Conservation (phyloP, 2,888 invertebrate species). For the Tachina grossa region DNA sequence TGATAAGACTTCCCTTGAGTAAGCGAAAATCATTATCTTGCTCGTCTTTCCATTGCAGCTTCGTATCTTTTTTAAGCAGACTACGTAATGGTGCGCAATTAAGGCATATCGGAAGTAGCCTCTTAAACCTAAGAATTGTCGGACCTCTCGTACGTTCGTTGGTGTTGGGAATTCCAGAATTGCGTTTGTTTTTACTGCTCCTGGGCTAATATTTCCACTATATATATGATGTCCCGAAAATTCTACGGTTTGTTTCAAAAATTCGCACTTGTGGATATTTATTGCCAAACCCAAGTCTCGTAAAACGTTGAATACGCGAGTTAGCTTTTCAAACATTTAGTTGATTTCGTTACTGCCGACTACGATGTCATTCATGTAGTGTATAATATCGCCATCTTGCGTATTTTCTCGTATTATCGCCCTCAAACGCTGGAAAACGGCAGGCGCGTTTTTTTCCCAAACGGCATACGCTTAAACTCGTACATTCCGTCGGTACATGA, state of each 20-base stretch:
- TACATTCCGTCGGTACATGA: too few relatives aligned
- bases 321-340: constrained; percentile 17
- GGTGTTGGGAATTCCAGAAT: constrained; percentile 58
- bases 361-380: constrained; percentile 68
- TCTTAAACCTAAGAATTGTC: constrained; percentile 63
- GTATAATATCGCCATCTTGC: constrained; percentile 53
- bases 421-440: constrained; percentile 58
- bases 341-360: constrained; percentile 36
- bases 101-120: constrained; percentile 65
- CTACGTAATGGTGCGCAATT: constrained; percentile 47
- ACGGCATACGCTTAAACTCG: constrained; percentile 3
- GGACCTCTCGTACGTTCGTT: constrained; percentile 38
- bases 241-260: constrained; percentile 50
- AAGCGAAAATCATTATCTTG: neutral
- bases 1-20: neutral
- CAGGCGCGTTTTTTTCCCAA: constrained; percentile 32
- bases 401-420: constrained; percentile 44
- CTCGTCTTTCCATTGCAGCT: neutral
- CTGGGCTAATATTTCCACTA: constrained; percentile 9
- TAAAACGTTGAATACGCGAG: neutral
- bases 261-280: constrained; percentile 66
- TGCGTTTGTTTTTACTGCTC: constrained; percentile 25
- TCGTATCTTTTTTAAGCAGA: neutral
- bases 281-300: constrained; percentile 46
- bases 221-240: constrained; percentile 55